Conservation (phyloP, 1,140 invertebrate genomes). For the Glomeris maerens region DNA sequence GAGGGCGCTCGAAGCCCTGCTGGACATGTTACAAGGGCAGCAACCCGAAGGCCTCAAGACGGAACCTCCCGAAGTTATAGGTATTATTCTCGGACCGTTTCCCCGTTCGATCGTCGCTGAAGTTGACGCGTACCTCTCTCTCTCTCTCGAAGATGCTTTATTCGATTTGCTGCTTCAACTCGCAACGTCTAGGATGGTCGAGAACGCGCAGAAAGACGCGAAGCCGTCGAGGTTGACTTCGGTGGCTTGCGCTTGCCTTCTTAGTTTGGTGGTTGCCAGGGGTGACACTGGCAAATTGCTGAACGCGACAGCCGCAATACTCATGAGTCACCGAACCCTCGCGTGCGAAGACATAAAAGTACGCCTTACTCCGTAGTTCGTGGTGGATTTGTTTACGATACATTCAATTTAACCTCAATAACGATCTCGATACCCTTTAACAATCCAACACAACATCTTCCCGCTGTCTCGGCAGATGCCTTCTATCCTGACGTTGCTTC, state of each 20-base stretch:
- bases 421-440: slow-evolving; percentile 13
- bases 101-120: neutral
- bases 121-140: slow-evolving; percentile 4
- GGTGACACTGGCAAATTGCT: slow-evolving; percentile 86
- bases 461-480: slow-evolving; percentile 48
- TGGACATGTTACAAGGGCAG: slow-evolving; percentile 83
- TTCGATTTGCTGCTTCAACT: slow-evolving; percentile 64
- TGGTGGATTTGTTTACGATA: no score
- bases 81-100: slow-evolving; percentile 30
- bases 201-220: slow-evolving; percentile 22
- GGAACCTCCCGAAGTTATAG: slow-evolving; percentile 58
- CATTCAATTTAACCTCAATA: no score
- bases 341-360: slow-evolving; percentile 66
- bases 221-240: slow-evolving; percentile 49
- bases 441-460: no score
- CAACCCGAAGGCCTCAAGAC: slow-evolving; percentile 63
- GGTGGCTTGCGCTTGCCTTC: slow-evolving; percentile 73
- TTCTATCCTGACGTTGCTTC: slow-evolving; percentile 64
- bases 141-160: slow-evolving; percentile 49
- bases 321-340: slow-evolving; percentile 67
- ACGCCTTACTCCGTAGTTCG: slow-evolving; percentile 17
- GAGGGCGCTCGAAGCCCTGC: slow-evolving; percentile 65
- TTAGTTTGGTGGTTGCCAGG: slow-evolving; percentile 77
- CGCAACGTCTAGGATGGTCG: slow-evolving; percentile 46
- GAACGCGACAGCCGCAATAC: slow-evolving; percentile 64